Conservation (phyloP, 2,113 vertebrate genomes). For the Petroica traversi region DNA sequence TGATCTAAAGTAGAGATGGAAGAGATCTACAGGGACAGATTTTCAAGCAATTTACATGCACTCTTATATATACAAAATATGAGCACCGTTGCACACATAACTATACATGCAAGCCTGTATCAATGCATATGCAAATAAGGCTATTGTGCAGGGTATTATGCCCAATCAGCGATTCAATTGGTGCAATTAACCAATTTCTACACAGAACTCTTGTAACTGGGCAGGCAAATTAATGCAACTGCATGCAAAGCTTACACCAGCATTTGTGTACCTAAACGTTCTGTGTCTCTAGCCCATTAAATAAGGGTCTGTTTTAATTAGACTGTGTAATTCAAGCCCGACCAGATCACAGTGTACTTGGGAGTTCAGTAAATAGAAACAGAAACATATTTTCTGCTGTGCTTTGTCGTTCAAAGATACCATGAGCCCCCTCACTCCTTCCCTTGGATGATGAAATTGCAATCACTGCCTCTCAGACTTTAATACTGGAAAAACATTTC, state of each 20-base stretch:
- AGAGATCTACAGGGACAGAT: conserved; percentile 48
- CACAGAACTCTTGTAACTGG: background rate
- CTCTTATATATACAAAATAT: conserved; percentile 24
- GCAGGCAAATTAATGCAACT: conserved; percentile 43
- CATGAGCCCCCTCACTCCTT: background rate
- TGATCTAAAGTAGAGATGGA: conserved; percentile 23
- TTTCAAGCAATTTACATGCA: conserved; percentile 31
- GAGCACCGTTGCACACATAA: conserved; percentile 3
- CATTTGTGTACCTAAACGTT: conserved; percentile 25
- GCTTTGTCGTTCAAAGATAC: background rate
- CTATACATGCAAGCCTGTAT: background rate
- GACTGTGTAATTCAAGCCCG: background rate
- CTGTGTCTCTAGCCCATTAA: conserved; percentile 28
- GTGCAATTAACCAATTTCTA: conserved; percentile 57
- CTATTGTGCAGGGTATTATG: conserved; percentile 35
- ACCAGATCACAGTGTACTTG: background rate
- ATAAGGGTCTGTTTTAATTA: conserved; percentile 34
- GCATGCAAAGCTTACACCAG: conserved; percentile 11
- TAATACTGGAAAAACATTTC: background rate
- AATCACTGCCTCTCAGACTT: background rate
- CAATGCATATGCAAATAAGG: conserved; percentile 33
- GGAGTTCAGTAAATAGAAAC: background rate
- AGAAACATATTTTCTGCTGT: background rate
- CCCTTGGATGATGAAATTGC: background rate
- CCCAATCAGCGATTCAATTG: conserved; percentile 34